A percentile compares a stretch with the other conserved stretches of the same genome.
phyloP scores from a whole-genome alignment of 2,113 vertebrate species.

The Ovibos moschatus region DNA sequence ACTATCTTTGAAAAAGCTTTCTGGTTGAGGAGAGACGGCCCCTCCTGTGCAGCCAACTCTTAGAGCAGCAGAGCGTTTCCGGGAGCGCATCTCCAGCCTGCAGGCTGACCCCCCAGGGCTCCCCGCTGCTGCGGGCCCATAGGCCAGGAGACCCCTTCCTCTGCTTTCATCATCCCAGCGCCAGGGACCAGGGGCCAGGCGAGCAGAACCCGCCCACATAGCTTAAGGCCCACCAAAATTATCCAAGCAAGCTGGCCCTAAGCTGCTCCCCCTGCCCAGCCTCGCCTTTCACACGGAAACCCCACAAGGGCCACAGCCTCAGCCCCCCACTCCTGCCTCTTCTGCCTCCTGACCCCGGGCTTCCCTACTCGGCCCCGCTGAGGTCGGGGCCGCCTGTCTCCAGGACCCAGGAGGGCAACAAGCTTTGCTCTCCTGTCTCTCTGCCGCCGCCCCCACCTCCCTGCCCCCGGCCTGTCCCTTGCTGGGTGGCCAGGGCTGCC shows the following conservation, averaged over 20 bases:
- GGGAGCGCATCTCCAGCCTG: too few relatives aligned
- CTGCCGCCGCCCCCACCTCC: rapidly evolving
- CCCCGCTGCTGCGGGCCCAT: background rate
- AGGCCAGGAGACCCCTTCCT: background rate
- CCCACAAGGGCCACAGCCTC: background rate
- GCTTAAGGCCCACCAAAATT: background rate
- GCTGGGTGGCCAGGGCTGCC: background rate
- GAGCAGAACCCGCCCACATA: background rate
- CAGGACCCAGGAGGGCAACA: background rate
- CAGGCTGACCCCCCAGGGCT: background rate
- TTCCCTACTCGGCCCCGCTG: background rate
- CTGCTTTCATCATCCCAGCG: background rate
- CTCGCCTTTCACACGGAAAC: background rate
- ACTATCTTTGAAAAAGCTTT: background rate
- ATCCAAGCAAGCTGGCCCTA: too few relatives aligned
- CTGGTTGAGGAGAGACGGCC: background rate
- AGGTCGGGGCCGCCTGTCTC: rapidly evolving
- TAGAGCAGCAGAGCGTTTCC: background rate
- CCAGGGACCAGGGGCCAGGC: background rate
- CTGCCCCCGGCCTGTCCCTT: background rate
- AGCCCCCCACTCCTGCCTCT: background rate
- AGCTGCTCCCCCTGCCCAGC: background rate
- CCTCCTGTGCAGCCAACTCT: background rate
- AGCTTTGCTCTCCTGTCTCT: background rate
- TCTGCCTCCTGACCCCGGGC: background rate